phyloP scores from a whole-genome alignment of 1,140 invertebrate species.

The Microplitis mediator region DNA sequence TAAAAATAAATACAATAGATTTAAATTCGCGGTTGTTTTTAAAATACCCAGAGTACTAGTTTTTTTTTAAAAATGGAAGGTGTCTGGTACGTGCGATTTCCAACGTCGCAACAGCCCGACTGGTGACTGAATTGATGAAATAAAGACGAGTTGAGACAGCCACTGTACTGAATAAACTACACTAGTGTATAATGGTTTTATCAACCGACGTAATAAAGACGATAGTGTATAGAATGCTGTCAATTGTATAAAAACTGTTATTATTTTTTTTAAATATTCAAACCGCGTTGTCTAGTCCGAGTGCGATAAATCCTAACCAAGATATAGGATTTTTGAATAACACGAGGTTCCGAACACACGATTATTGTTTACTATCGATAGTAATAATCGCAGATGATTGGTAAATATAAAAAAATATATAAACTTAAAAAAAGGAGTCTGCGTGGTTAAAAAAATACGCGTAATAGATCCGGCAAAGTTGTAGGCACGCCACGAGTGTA shows the following conservation, averaged over 20 bases:
- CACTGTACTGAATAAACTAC: background rate
- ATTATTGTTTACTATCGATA: too few species aligned
- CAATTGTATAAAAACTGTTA: too few species aligned
- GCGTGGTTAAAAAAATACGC: conserved; percentile 40
- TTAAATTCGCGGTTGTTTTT: too few species aligned
- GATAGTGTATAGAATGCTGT: background rate
- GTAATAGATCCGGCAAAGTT: conserved; percentile 55
- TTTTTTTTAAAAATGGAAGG: background rate
- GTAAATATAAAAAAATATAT: background rate
- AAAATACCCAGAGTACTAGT: background rate
- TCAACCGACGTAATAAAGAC: background rate
- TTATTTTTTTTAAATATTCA: too few species aligned
- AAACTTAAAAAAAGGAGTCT: conserved; percentile 14
- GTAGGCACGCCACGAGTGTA: conserved; percentile 50
- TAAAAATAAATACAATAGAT: background rate
- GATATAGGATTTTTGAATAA: too few species aligned
- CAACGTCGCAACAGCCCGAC: conserved; percentile 25
- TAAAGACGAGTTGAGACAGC: conserved; percentile 16
- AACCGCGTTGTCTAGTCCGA: too few species aligned
- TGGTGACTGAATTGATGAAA: conserved; percentile 21
- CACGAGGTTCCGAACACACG: too few species aligned
- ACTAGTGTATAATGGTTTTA: background rate
- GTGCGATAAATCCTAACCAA: too few species aligned
- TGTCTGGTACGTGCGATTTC: conserved; percentile 20
- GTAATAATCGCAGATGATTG: too few species aligned